Conservation (phyloP, 2,888 invertebrate species). For the Gryllus longicercus region DNA sequence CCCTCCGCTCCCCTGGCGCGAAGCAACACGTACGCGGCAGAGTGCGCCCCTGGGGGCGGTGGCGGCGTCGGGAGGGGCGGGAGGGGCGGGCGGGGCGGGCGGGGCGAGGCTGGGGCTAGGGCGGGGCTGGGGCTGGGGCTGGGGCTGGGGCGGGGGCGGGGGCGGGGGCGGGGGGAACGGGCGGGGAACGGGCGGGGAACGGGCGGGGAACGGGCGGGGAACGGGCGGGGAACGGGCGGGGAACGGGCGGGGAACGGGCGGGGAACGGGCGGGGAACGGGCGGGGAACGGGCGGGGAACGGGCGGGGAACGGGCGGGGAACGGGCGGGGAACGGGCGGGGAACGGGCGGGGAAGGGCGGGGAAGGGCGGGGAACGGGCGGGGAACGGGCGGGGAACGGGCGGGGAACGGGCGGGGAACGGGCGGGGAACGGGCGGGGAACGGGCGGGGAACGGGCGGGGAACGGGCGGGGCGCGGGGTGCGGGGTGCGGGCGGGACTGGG, state of each 20-base stretch:
- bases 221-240: not conserved
- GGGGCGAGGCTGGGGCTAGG: not conserved
- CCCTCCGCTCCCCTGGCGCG: not conserved
- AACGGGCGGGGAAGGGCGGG: too few species aligned
- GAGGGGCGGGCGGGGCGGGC: not conserved
- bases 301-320: not conserved
- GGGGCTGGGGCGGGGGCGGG: not conserved
- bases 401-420: not conserved
- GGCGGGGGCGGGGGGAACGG: not conserved
- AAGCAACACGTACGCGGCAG: not conserved
- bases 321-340: not conserved
- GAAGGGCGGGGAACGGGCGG: not conserved
- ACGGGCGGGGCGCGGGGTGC: too few species aligned
- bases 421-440: too few species aligned
- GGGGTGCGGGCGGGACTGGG: too few species aligned
- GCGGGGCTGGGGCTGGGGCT: too few species aligned
- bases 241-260: too few species aligned
- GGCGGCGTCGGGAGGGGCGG: too few species aligned
- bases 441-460: not conserved
- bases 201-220: not conserved
- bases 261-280: not conserved
- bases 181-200: not conserved
- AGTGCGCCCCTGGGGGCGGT: not conserved
- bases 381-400: not conserved
- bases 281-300: too few species aligned